A percentile compares a stretch with the other conserved stretches of the same genome.
These are phyloP conservation scores for Gnathonemus longibarbis DNA, from an alignment of 2,113 vertebrate genomes.

Conservation along the genomic window DNA sequence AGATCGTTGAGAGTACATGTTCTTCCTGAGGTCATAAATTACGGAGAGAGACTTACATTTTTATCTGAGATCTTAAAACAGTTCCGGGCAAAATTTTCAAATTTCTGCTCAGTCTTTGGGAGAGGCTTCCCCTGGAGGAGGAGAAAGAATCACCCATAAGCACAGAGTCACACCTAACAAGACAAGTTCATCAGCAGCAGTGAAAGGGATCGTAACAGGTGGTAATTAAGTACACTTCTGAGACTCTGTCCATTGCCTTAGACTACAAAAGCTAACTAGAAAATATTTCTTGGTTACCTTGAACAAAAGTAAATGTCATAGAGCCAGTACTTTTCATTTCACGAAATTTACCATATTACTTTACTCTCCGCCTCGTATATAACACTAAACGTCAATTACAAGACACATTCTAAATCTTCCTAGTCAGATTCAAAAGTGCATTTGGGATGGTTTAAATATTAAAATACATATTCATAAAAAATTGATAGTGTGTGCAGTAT, in stretches of 20 bases:
- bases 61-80: slow-evolving; percentile 59
- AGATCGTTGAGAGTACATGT: not conserved
- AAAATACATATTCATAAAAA: not conserved
- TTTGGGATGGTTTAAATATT: not conserved
- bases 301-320: not conserved
- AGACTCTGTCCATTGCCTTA: not conserved
- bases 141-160: not conserved
- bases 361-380: not conserved
- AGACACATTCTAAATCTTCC: not conserved
- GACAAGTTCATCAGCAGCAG: not conserved
- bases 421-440: not conserved
- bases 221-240: not conserved
- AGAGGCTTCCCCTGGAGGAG: slow-evolving; percentile 53
- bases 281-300: not conserved
- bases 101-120: slow-evolving; percentile 67
- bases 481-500: not conserved
- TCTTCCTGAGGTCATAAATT: not conserved
- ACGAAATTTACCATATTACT: not conserved
- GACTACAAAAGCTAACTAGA: not conserved
- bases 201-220: not conserved
- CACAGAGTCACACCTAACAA: not conserved
- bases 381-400: not conserved
- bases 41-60: slow-evolving; percentile 47
- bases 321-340: not conserved
- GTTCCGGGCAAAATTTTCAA: slow-evolving; percentile 61